These are phyloP conservation scores for Diabrotica undecimpunctata DNA, from an alignment of 1,140 invertebrate genomes.

Conservation along the genomic window DNA sequence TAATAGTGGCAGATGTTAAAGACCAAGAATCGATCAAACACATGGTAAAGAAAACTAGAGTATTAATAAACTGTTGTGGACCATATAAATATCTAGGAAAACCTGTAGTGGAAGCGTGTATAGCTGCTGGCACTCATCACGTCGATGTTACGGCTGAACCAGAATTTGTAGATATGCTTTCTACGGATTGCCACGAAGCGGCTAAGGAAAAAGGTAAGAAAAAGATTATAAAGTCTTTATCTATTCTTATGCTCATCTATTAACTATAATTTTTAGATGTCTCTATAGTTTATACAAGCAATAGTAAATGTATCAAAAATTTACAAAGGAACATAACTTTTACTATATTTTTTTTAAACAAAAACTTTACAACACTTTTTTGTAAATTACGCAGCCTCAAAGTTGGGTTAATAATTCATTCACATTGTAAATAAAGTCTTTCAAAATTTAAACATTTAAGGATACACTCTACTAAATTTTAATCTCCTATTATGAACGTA, in stretches of 20 bases:
- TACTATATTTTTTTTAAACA: too few species aligned
- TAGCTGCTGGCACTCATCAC: constrained; percentile 76
- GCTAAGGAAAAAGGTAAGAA: constrained; percentile 63
- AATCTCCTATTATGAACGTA: too few species aligned
- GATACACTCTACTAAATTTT: too few species aligned
- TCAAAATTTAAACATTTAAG: too few species aligned
- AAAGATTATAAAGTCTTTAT: neutral
- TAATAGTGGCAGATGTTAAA: constrained; percentile 74
- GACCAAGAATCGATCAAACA: constrained; percentile 65
- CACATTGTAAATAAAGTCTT: too few species aligned
- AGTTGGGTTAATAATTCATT: too few species aligned
- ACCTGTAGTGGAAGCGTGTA: constrained; percentile 82
- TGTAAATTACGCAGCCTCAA: too few species aligned
- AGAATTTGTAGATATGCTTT: constrained; percentile 80
- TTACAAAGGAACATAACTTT: too few species aligned
- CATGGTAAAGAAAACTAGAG: constrained; percentile 70
- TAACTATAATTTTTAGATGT: neutral
- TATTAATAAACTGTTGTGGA: constrained; percentile 84
- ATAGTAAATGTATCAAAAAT: neutral
- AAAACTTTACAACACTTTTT: too few species aligned
- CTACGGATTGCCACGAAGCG: constrained; percentile 70
- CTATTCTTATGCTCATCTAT: neutral
- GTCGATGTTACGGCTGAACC: constrained; percentile 91
- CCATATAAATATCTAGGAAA: constrained; percentile 89
- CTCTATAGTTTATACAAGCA: neutral